Evolutionary conservation across 2,113 vertebrate species (phyloP), one percentile per base, ranked within the genome.

Genomic region (Thunnus maccoyii): DNA sequence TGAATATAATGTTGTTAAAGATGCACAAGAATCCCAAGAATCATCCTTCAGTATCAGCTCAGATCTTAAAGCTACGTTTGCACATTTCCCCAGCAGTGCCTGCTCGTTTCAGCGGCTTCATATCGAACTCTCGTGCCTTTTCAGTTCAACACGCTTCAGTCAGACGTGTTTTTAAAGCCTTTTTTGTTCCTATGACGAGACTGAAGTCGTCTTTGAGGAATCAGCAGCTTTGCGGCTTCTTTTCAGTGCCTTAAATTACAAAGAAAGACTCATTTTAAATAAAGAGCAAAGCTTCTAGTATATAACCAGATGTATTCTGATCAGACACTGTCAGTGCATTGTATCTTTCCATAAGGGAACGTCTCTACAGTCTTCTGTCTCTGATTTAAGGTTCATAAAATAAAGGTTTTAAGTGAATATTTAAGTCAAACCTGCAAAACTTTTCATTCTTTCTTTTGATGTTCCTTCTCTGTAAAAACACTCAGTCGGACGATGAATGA

Each of bases 101-200:
- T 72, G 44, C 44, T 27, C 18, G 20, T 36, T 22, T 67, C 27
- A 30, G 27, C 27, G 4, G 27, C 27, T 30, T 30, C 27, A 30
- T 30, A 30, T 30, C 1, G 27, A 30, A 30, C 27, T 30, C 27
- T 30, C 22, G 27, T 30, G 58, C 74, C 32, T 56, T 30, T 56
- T 46, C 22, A 13, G 32, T 20, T 56, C 32, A 12, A 0, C 13
- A 3, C 7, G 14, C 41, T 4, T 30, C 27, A 30, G 47, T 16
- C 9, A 9, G 20, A 46, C 9, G 51, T n/a, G 44, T 16, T 46
- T n/a, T 0, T 11, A 32, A 5, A 27, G 25, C 32, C 46, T 78
- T 72, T 73, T 41, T 41, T 41, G 78, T 61, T 86, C 80, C 64
- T 47, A 84, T 86, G 86, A 88, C 78, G 11, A 86, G 81, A 76